Evolutionary conservation across 2,888 invertebrate genomes (phyloP), one percentile per base, ranked within the genome.

Genomic region (Monochamus alternatus): DNA sequence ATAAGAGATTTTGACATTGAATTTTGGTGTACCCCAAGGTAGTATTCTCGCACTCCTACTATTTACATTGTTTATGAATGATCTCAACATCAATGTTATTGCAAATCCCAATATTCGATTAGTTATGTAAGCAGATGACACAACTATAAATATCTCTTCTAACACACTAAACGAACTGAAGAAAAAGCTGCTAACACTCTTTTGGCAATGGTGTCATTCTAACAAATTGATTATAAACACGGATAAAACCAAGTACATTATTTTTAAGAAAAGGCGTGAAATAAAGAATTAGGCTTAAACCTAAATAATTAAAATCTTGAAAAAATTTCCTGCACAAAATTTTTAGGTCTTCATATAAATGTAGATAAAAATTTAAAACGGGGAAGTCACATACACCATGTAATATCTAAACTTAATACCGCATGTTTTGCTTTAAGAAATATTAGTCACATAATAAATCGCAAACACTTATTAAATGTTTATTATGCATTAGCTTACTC

Each of bases 11-110:
- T 7, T 22, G 3, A 59, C 1, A 5, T 30, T 59, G 4, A 59
- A 59, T 22, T 59, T 12, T 59, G 59, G 59, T 7, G 59, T 59
- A 22, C 59, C 59, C 4, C 59, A 59, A 31, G 59, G 59, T 7
- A 30, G 59, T 7, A 12, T 59, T 5, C 59, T 30, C 22, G 14
- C 31, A 30, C 59, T 1, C 2, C 12, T 51, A 51, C 51, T 59
- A 3, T 59, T 59, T 30, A 59, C 22, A 30, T 5, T 59, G 31
- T 59, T 59, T 59, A 3, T 59, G 5, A 59, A 59, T 22, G 59
- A 59, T 12, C 12, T 59, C 14, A 32, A 59, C 5, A 5, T 22
- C 31, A 4, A 59, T 7, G 8, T 30, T 4, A 22, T 7, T 9
- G 5, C 3, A 5, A 1, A 14, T 8, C 3, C 9, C 5, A 59